These are phyloP conservation scores for Chiloscyllium plagiosum DNA, from an alignment of 2,113 vertebrate species.

Conservation along the genomic window DNA sequence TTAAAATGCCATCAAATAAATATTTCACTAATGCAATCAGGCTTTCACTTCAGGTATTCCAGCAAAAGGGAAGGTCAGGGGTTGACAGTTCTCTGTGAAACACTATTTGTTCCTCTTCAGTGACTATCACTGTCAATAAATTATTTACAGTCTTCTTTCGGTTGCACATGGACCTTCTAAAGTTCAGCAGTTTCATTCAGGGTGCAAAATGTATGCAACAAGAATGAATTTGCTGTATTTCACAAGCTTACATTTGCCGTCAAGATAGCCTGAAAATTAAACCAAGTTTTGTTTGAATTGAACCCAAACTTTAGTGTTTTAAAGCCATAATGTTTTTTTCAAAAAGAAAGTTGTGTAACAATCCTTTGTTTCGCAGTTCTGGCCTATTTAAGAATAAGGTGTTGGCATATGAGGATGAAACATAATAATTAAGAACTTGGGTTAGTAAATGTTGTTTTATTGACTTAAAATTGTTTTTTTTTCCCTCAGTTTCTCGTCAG, in stretches of 20 bases:
- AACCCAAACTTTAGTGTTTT: neutral
- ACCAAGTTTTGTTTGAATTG: neutral
- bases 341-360: too few species aligned
- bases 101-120: slow-evolving; percentile 99
- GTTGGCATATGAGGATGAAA: neutral
- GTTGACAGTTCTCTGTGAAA: slow-evolving; percentile 90
- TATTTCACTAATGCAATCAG: slow-evolving; percentile 97
- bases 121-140: slow-evolving; percentile 98
- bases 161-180: slow-evolving; percentile 74
- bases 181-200: slow-evolving; percentile 61
- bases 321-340: neutral
- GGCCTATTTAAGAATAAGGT: neutral
- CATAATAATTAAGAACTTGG: neutral
- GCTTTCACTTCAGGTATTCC: slow-evolving; percentile 89
- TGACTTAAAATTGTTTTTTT: neutral
- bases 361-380: neutral
- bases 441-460: slow-evolving; percentile 31
- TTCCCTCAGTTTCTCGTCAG: neutral
- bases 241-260: neutral
- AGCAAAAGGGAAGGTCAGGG: slow-evolving; percentile 68
- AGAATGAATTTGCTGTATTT: neutral
- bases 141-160: slow-evolving; percentile 97
- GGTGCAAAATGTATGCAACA: neutral
- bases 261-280: neutral
- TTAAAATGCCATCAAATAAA: slow-evolving; percentile 99